Evolutionary conservation across 2,888 invertebrate species (phyloP).

Genomic region (Meteorus colon): DNA sequence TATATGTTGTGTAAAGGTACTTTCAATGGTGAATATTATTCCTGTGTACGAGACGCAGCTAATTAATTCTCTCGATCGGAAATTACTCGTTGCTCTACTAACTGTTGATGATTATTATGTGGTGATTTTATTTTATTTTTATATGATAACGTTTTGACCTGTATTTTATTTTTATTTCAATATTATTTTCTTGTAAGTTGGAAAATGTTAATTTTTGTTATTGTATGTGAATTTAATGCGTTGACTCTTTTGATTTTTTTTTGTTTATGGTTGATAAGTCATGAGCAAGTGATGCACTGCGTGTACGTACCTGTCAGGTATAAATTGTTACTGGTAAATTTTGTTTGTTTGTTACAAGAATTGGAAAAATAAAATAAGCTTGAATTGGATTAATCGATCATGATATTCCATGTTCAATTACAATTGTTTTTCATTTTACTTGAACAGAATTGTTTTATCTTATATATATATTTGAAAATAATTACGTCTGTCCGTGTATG

Average conservation of each 20-base stretch:
- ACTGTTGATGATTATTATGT: conserved; percentile 45
- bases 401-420: too few relatives aligned
- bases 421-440: too few relatives aligned
- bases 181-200: not conserved
- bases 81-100: conserved; percentile 56
- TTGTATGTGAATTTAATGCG: not conserved
- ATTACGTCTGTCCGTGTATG: not conserved
- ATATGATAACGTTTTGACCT: not conserved
- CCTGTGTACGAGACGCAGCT: conserved; percentile 46
- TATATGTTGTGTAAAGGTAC: conserved; percentile 2
- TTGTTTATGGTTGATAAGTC: not conserved
- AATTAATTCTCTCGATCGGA: conserved; percentile 57
- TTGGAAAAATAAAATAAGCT: not conserved
- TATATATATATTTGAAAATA: too few relatives aligned
- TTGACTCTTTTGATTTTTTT: not conserved
- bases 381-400: too few relatives aligned
- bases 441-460: too few relatives aligned
- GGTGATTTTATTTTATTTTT: conserved; percentile 43
- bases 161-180: conserved; percentile 9
- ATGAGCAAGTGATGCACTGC: not conserved
- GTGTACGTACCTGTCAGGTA: not conserved
- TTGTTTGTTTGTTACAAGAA: not conserved
- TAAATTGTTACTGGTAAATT: not conserved
- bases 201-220: not conserved
- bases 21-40: conserved; percentile 26